Evolutionary conservation across 2,797 vertebrate genomes (phyloP), one percentile per base, ranked within the genome.

Genomic region (Gambusia yucatana): DNA sequence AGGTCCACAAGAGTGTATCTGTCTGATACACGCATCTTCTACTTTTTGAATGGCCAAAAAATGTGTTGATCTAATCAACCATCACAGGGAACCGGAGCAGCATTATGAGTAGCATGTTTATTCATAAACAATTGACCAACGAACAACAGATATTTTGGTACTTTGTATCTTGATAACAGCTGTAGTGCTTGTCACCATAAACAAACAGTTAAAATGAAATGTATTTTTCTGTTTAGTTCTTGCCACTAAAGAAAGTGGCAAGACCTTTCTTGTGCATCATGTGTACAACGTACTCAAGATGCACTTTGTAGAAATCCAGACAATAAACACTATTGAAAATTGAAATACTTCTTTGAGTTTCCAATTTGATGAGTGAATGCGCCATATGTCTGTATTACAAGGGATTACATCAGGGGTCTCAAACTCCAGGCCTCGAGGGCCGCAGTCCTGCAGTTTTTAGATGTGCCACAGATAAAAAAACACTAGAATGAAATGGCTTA

Each of bases 11-110:
- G 44, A 76, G 20, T 43, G 22, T 48, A 77, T 82, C 71, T 59
- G 39, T 81, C 76, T 16, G 74, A 86, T 81, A 50, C 72, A 77
- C 82, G 41, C 70, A 14, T 65, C 2, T 4, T 52, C 59, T 69
- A 50, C 41, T 74, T 80, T 41, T 73, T 72, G 28, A 5, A 28
- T 63, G 25, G 43, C 44, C 69, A 39, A 6, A 74, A 33, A 76
- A 73, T 65, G 16, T 47, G 55, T 47, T 16, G n/a, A 47, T 72
- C 13, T 61, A 47, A 77, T 84, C 6, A 1, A 77, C 75, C 8
- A 78, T 72, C 9, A 52, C 44, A 46, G 17, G 28, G 5, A 20
- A 71, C 14, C 48, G 6, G n/a, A 80, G 28, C 22, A 71, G 39
- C 30, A 67, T 33, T 61, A 16, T 30, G 41, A 16, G 2, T 16